A percentile compares a stretch with the other conserved stretches of the same genome.
Conservation (phyloP, 2,888 invertebrate genomes). For the Ophraella communa region DNA sequence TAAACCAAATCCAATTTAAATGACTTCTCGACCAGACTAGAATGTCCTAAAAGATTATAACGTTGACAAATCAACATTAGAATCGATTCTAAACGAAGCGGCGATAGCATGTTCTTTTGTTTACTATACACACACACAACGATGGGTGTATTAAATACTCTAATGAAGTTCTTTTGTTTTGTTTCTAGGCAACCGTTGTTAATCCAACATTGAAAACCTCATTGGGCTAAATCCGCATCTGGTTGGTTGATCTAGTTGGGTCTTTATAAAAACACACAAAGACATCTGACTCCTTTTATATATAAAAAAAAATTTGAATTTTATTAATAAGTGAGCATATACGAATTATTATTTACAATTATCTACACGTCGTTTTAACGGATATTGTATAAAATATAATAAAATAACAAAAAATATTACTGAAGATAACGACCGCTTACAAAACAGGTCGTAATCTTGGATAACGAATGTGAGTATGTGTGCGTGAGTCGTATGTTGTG, state of each 20-base stretch:
- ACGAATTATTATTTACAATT: conserved; percentile 52
- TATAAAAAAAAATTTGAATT: conserved; percentile 43
- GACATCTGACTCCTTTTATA: conserved; percentile 48
- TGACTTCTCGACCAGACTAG: no score
- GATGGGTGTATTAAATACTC: not conserved
- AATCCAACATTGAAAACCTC: conserved; percentile 51
- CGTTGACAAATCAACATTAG: no score
- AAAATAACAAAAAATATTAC: conserved; percentile 36
- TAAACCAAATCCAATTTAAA: no score
- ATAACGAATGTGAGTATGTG: conserved; percentile 38
- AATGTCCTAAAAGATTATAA: no score
- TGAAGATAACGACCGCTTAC: conserved; percentile 40
- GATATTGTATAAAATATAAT: conserved; percentile 48
- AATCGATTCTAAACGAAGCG: no score
- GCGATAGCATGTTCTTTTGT: not conserved
- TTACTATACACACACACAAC: not conserved
- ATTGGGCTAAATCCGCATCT: conserved; percentile 51
- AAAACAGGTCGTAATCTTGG: conserved; percentile 41
- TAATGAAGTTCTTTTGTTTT: conserved; percentile 44
- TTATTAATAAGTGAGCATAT: conserved; percentile 50
- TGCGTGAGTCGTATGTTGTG: conserved; percentile 17
- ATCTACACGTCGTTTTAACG: conserved; percentile 48
- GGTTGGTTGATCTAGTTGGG: conserved; percentile 44
- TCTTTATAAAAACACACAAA: conserved; percentile 36
- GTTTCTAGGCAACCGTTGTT: conserved; percentile 59